Conservation (phyloP, 2,113 vertebrate genomes). For the Gallinago undulata region DNA sequence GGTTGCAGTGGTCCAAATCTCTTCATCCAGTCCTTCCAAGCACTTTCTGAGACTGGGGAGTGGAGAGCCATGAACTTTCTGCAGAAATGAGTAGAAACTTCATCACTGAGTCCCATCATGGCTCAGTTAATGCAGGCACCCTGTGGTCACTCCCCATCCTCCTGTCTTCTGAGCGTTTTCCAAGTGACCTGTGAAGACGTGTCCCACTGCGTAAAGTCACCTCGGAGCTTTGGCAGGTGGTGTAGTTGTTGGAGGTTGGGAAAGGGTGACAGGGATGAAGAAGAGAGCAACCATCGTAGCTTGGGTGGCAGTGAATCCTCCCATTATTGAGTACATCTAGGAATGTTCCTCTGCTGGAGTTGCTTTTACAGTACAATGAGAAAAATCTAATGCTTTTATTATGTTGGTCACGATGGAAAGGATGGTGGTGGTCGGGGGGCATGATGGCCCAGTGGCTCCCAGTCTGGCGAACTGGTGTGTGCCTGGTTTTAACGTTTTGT, state of each 20-base stretch:
- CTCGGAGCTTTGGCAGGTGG: not conserved
- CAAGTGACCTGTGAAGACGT: not conserved
- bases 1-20: not conserved
- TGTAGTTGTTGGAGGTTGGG: not conserved
- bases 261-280: not conserved
- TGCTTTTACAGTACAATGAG: not conserved
- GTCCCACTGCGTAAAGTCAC: fast-evolving
- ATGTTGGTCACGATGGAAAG: not conserved
- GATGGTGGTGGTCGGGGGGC: not conserved
- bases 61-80: not conserved
- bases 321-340: fast-evolving
- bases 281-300: fast-evolving
- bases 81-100: not conserved
- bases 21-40: not conserved
- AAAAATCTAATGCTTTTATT: no score
- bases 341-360: fast-evolving
- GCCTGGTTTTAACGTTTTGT: not conserved
- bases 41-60: no score
- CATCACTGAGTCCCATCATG: fast-evolving
- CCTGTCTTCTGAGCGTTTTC: not conserved
- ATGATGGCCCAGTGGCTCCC: fast-evolving
- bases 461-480: not conserved
- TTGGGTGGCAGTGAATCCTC: fast-evolving
- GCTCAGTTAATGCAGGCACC: not conserved
- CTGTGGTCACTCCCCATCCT: fast-evolving